A percentile compares a stretch with the other conserved stretches of the same genome.
Evolutionary conservation across 2,797 vertebrate species (phyloP).

Genomic region (Myotis findleyi): DNA sequence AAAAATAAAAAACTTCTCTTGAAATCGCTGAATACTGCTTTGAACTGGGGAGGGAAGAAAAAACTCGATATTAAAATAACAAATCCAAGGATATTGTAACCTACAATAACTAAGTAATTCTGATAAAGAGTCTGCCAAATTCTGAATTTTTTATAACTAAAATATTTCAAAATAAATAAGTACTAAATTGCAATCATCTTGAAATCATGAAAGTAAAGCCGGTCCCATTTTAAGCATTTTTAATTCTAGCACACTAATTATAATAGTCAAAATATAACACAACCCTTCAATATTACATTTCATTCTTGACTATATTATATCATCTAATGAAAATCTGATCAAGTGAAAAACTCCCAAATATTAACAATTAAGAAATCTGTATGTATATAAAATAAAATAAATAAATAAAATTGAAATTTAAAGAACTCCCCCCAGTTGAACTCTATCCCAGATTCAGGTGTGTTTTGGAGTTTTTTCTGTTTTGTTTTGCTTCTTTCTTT

Average conservation of each 20-base stretch:
- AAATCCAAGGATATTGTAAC: conserved; percentile 51
- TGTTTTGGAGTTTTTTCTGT: not conserved
- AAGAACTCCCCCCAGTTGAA: not conserved
- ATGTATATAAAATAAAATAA: too few relatives aligned
- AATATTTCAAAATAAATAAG: conserved; percentile 36
- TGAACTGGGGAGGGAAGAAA: conserved; percentile 88
- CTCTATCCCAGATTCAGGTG: not conserved
- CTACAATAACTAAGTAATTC: conserved; percentile 26
- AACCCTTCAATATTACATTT: conserved; percentile 44
- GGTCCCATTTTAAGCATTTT: conserved; percentile 29
- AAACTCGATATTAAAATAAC: conserved; percentile 56
- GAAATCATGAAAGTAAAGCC: conserved; percentile 10
- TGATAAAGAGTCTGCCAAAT: not conserved
- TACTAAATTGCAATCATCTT: conserved; percentile 13
- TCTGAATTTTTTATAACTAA: conserved; percentile 31
- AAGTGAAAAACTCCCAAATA: not conserved
- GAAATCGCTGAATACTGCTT: conserved; percentile 95
- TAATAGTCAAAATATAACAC: conserved; percentile 53
- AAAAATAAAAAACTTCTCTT: conserved; percentile 99
- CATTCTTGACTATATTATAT: not conserved
- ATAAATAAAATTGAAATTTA: too few relatives aligned
- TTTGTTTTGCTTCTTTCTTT: not conserved
- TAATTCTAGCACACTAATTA: conserved; percentile 18
- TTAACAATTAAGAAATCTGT: too few relatives aligned
- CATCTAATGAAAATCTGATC: not conserved